These are phyloP conservation scores for Takifugu rubripes DNA, from an alignment of 2,797 vertebrate species.

Conservation along the genomic window DNA sequence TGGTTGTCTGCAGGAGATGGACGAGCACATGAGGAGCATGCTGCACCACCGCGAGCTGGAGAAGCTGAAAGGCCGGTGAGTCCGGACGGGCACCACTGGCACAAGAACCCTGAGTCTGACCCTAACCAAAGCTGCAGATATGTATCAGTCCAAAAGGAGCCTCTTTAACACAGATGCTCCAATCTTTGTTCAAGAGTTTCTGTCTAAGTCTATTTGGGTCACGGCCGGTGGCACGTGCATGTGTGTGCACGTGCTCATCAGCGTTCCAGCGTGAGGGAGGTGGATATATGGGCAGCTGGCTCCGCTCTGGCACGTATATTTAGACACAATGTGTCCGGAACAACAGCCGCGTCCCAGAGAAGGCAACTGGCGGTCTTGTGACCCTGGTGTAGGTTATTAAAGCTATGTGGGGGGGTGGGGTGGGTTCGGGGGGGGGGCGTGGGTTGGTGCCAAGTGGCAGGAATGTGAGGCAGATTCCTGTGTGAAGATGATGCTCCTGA, in stretches of 20 bases:
- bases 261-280: constrained; percentile 30
- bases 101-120: too few relatives aligned
- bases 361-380: constrained; percentile 66
- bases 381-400: constrained; percentile 57
- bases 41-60: constrained; percentile 97
- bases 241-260: constrained; percentile 45
- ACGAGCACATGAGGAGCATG: constrained; percentile 97
- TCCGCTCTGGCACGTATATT: constrained; percentile 67
- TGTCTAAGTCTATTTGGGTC: constrained; percentile 34
- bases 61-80: constrained; percentile 95
- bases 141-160: not conserved
- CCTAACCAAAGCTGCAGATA: too few relatives aligned
- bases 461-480: constrained; percentile 1
- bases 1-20: constrained; percentile 84
- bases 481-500: not conserved
- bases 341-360: constrained; percentile 63
- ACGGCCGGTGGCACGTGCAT: constrained; percentile 35
- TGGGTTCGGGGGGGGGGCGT: constrained; percentile 10
- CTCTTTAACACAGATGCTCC: not conserved
- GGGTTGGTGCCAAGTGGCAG: constrained; percentile 25
- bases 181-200: constrained; percentile 13
- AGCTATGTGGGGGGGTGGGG: constrained; percentile 54
- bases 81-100: not conserved
- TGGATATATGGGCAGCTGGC: constrained; percentile 68
- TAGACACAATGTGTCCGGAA: constrained; percentile 70